Base-by-base conservation (phyloP, 2,888 invertebrate species). In the Nephrotoma guestfalica region DNA sequence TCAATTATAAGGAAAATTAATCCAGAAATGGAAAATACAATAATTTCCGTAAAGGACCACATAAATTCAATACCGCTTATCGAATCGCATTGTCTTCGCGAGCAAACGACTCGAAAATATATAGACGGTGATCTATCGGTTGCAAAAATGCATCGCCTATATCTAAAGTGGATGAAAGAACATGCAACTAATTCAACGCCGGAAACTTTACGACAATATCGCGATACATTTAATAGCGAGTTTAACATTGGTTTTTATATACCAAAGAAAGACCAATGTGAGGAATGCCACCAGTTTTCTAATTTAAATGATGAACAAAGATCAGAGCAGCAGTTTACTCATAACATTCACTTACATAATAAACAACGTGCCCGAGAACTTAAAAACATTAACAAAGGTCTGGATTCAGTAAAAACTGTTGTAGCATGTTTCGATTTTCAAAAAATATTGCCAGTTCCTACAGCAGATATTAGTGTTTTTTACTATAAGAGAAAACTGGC, bases 401-500 rank as follows among this genome's bases (percentile, higher is more conserved):
- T 86, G 40, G 86, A 86, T 18, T 45, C 18, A 15, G 30, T 18
- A 6, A 18, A 83, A 13, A 45, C n/a, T 18, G 9, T 86, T 9
- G 13, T 71, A 84, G 88, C 88, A 86, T 86, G 87, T n/a, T 88
- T 88, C 86, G 88, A 89, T 86, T 88, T 89, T 86, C 87, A 88
- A 86, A 88, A 88, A 87, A 88, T 88, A 86, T 85, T 88, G 40
- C 85, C 87, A 42, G 87, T 86, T 43, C 88, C 88, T 9, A 84
- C 88, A 42, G 88, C 86, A 15, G 87, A 88, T 51, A 85, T 40
- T 42, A 86, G 86, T 18, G 51, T 86, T 7, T 45, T 86, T 71
- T 88, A 88, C 86, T 89, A 88, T 71, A 88, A 88, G 87, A 86
- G 88, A 57, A 87, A 88, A 86, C 83, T 88, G 5, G 87, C 87